Percentiles rank a stretch among this genome's conserved stretches.
Conservation (phyloP, 2,113 vertebrate genomes). For the Archocentrus centrarchus region DNA sequence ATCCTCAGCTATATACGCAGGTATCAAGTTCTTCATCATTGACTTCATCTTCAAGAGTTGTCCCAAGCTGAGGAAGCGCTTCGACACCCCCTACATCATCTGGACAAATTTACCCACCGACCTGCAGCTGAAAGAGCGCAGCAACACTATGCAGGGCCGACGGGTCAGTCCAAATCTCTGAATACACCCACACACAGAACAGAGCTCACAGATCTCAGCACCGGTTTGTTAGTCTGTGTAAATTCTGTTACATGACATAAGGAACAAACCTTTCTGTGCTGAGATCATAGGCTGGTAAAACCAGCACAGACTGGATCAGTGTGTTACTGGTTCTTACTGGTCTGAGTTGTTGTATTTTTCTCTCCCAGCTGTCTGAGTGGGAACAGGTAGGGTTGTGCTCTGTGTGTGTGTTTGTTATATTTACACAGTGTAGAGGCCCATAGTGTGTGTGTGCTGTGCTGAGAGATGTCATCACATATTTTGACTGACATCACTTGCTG, state of each 20-base stretch:
- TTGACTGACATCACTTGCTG: neutral
- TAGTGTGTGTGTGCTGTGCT: constrained; percentile 17
- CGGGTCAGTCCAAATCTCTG: constrained; percentile 80
- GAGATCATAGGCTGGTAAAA: neutral
- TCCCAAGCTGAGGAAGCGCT: constrained; percentile 91
- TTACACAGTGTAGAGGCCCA: constrained; percentile 5
- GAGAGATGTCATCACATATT: neutral
- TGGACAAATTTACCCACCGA: constrained; percentile 94
- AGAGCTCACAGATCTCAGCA: neutral
- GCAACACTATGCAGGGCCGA: constrained; percentile 78
- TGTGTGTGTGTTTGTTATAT: constrained; percentile 50
- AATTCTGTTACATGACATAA: neutral
- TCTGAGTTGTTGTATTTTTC: constrained; percentile 81
- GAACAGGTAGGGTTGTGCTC: constrained; percentile 84
- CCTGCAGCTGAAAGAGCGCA: constrained; percentile 94
- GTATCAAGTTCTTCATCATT: constrained; percentile 96
- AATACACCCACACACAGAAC: neutral
- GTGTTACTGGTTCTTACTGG: constrained; percentile 16
- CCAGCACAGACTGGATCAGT: neutral
- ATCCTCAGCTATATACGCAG: constrained; percentile 88
- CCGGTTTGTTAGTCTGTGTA: neutral
- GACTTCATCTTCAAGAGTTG: constrained; percentile 96
- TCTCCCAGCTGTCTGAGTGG: constrained; percentile 88
- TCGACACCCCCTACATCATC: constrained; percentile 92
- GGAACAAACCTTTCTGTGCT: neutral